A percentile compares a stretch with the other conserved stretches of the same genome.
Evolutionary conservation across 2,113 vertebrate genomes (phyloP).

Genomic region (Bubo bubo): DNA sequence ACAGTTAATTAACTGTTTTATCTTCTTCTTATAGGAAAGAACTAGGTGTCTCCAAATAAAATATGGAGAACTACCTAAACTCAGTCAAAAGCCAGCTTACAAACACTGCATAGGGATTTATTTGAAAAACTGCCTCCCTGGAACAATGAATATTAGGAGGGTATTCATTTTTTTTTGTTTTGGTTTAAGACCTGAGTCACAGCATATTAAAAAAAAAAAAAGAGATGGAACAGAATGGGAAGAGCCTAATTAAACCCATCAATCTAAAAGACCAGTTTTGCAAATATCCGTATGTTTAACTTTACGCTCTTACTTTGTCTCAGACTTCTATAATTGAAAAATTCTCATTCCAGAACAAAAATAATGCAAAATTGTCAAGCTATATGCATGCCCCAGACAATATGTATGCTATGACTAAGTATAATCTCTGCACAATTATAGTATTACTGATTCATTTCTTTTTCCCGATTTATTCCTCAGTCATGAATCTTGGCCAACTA

Average conservation of each 20-base stretch:
- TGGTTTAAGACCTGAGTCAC: not conserved
- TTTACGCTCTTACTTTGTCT: not conserved
- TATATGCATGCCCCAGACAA: not conserved
- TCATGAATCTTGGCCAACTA: not conserved
- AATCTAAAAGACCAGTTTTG: not conserved
- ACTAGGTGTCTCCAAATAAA: not conserved
- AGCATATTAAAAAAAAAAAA: not conserved
- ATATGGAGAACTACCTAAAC: not conserved
- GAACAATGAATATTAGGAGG: not conserved
- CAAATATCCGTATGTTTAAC: not conserved
- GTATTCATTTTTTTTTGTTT: not conserved
- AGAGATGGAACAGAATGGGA: not conserved
- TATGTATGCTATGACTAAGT: not conserved
- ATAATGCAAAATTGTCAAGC: not conserved
- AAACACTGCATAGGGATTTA: not conserved
- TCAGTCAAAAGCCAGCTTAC: not conserved
- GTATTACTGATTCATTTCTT: not conserved
- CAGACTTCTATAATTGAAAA: not conserved
- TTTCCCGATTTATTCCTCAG: not conserved
- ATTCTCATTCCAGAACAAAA: not conserved
- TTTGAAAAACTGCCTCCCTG: not conserved
- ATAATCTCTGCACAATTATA: not conserved
- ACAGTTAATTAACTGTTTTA: slow-evolving; percentile 5
- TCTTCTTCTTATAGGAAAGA: not conserved
- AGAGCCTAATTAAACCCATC: not conserved